These are phyloP conservation scores for Loriculus beryllinus DNA, from an alignment of 2,797 vertebrate genomes.

Conservation along the genomic window DNA sequence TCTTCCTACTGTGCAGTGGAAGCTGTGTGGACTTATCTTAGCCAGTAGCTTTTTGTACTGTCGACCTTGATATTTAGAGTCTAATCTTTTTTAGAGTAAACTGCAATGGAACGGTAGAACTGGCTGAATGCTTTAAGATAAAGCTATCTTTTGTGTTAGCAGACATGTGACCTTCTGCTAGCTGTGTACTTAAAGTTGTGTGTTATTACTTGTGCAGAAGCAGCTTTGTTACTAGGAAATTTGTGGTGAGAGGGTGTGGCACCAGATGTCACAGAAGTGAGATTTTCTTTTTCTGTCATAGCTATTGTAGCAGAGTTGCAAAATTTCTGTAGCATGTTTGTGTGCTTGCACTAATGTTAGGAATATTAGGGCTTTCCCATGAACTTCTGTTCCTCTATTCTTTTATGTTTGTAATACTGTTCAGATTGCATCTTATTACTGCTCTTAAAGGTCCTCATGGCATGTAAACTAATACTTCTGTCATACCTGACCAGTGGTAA, in stretches of 20 bases:
- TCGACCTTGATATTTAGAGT: background rate
- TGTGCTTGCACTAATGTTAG: background rate
- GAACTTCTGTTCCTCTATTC: background rate
- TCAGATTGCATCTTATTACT: background rate
- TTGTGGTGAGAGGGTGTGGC: slow-evolving; percentile 30
- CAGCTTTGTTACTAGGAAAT: slow-evolving; percentile 55
- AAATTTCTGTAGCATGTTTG: background rate
- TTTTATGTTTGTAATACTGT: background rate
- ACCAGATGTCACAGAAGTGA: slow-evolving; percentile 23
- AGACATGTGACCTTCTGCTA: background rate
- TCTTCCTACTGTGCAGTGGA: background rate
- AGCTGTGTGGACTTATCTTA: background rate
- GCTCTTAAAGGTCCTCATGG: background rate
- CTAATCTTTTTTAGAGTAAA: background rate
- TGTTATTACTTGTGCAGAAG: background rate
- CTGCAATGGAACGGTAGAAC: background rate
- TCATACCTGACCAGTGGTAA: background rate
- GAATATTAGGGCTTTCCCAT: background rate
- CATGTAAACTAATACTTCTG: background rate
- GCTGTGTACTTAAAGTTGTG: background rate
- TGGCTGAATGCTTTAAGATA: background rate
- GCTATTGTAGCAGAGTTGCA: background rate
- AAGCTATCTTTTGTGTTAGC: background rate
- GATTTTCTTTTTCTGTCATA: slow-evolving; percentile 26
- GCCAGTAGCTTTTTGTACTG: background rate